Base-by-base conservation (phyloP, 2,113 vertebrate genomes). In the Drymodes brunneopygia region DNA sequence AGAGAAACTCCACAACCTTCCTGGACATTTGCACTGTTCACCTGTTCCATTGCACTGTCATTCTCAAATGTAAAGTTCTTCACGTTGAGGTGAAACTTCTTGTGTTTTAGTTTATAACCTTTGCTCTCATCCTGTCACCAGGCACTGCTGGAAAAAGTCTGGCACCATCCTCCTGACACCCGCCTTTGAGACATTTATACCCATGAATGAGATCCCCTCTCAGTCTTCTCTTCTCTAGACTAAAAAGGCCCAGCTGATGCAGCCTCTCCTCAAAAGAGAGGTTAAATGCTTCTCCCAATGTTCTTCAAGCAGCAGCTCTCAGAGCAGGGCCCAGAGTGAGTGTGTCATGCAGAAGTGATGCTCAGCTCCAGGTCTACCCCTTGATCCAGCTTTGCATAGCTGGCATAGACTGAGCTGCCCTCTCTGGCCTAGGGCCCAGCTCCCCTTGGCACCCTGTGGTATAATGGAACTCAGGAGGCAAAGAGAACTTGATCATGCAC, bases 341-440 rank as follows among this genome's bases (percentile, higher is more conserved):
- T 9, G 35, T 36, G 47, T n/a, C 47, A 33, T 1, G 16, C 71
- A 71, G 61, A 18, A 45, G 8, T 0, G 0, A 31, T 36, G 58
- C 58, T 51, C 64, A 65, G 73, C 50, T 92, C 47, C 54, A 84
- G 33, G 27, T 4, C n/a, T 21, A 27, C n/a, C 12, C 66, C 53
- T 62, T 44, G 47, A 23, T 53, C 51, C 75, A 72, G 35, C 25
- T 80, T 40, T 71, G 61, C 28, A 42, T 13, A 42, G 38, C 38
- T 38, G 50, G 27, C 2, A 1, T 2, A 65, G 72, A 62, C n/a
- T 38, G 29, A 65, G 4, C 10, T 42, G 25, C 25, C 77, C 38
- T 54, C 65, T 82, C 57, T 67, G 33, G 48, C 47, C 64, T 31
- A 21, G 27, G 29, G 27, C 29, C 7, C 64, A 77, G 40, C 19